A percentile compares a stretch with the other conserved stretches of the same genome.
phyloP scores from a whole-genome alignment of 2,113 vertebrate species.

The Marcusenius ussheri region DNA sequence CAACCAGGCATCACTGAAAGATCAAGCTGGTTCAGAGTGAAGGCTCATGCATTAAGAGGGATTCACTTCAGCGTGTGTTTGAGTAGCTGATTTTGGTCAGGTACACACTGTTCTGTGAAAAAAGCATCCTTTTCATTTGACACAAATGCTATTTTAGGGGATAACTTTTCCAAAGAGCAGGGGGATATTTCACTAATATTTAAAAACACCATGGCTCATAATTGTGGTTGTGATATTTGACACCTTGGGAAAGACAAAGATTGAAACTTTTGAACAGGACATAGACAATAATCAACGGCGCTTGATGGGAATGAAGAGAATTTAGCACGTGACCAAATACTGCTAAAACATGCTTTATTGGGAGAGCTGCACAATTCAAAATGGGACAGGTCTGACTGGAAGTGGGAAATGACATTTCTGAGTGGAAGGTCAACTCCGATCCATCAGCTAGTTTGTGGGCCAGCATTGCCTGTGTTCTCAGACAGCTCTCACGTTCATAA shows the following conservation, averaged over 20 bases:
- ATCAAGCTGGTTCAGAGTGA: background rate
- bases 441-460: background rate
- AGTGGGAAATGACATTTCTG: background rate
- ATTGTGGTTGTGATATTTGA: background rate
- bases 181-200: background rate
- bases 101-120: background rate
- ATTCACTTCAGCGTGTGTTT: background rate
- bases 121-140: background rate
- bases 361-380: background rate
- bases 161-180: background rate
- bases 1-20: background rate
- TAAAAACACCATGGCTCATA: background rate
- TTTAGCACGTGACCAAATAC: background rate
- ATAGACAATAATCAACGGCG: background rate
- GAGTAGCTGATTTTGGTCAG: background rate
- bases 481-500: background rate
- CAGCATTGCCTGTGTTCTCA: background rate
- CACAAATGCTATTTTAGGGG: background rate
- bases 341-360: constrained; percentile 10
- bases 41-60: background rate
- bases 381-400: background rate
- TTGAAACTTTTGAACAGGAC: background rate
- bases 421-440: background rate
- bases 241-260: background rate
- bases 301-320: background rate